Conservation (phyloP, 2,113 vertebrate genomes). For the Fulica atra region DNA sequence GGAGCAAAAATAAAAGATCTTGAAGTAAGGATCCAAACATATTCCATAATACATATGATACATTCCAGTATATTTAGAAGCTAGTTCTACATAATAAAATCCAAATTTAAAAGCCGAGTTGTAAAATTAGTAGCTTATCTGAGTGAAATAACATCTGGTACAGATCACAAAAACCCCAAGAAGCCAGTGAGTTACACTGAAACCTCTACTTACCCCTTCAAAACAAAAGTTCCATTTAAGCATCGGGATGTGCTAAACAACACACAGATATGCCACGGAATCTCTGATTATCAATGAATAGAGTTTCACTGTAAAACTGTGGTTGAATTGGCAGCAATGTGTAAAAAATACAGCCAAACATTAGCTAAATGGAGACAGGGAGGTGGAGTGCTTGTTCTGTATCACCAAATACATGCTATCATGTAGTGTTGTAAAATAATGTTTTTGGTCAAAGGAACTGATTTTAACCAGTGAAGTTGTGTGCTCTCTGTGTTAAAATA, state of each 20-base stretch:
- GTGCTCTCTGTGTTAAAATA: background rate
- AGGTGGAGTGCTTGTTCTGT: background rate
- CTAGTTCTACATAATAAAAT: background rate
- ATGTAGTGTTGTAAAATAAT: background rate
- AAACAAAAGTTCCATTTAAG: conserved; percentile 38
- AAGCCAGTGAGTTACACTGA: conserved; percentile 40
- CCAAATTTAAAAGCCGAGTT: conserved; percentile 13
- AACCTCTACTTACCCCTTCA: conserved; percentile 1
- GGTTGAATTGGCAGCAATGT: background rate
- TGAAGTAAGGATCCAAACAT: background rate
- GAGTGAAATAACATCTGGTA: conserved; percentile 45
- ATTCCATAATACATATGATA: background rate
- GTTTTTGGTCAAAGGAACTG: background rate
- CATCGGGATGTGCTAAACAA: conserved; percentile 26
- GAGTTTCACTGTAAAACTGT: conserved; percentile 10
- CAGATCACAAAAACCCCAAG: conserved; percentile 49
- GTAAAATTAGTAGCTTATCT: conserved; percentile 51
- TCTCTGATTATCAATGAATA: background rate
- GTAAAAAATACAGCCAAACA: background rate
- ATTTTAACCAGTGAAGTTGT: background rate
- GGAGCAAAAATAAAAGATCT: background rate
- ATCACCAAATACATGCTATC: background rate
- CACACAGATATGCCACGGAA: background rate
- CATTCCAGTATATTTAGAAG: background rate
- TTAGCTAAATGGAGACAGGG: background rate